A percentile compares a stretch with the other conserved stretches of the same genome.
These are phyloP conservation scores for Agonum fuliginosum DNA, from an alignment of 2,888 invertebrate species.

Conservation along the genomic window DNA sequence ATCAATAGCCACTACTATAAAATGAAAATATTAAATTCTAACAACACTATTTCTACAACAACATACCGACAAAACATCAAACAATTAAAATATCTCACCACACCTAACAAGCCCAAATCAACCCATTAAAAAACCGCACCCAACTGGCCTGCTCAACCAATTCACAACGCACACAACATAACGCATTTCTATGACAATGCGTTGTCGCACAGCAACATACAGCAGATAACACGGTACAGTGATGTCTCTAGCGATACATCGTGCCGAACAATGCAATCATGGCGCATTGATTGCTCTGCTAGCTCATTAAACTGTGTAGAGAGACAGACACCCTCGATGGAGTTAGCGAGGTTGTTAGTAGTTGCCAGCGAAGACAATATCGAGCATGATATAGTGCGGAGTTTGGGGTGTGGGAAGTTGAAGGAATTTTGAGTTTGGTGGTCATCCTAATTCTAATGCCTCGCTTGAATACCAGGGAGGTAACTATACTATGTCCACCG, in stretches of 20 bases:
- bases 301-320: background rate
- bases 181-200: background rate
- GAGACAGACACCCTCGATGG: background rate
- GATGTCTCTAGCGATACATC: constrained; percentile 25
- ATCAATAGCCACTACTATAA: background rate
- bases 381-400: background rate
- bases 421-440: too few species aligned
- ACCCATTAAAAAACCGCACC: background rate
- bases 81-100: too few species aligned
- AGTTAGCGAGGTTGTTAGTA: too few species aligned
- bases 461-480: too few species aligned
- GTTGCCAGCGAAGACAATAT: background rate
- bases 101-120: background rate
- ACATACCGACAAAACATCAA: too few species aligned
- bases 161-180: background rate
- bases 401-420: too few species aligned
- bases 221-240: too few species aligned
- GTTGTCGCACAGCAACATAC: too few species aligned
- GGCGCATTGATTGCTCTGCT: background rate
- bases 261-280: constrained; percentile 22
- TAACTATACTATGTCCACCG: too few species aligned
- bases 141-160: background rate
- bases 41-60: too few species aligned
- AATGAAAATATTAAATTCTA: background rate
- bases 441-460: too few species aligned